These are phyloP conservation scores for Meloidogyne chitwoodi DNA, from an alignment of 1,140 invertebrate species.

Conservation along the genomic window DNA sequence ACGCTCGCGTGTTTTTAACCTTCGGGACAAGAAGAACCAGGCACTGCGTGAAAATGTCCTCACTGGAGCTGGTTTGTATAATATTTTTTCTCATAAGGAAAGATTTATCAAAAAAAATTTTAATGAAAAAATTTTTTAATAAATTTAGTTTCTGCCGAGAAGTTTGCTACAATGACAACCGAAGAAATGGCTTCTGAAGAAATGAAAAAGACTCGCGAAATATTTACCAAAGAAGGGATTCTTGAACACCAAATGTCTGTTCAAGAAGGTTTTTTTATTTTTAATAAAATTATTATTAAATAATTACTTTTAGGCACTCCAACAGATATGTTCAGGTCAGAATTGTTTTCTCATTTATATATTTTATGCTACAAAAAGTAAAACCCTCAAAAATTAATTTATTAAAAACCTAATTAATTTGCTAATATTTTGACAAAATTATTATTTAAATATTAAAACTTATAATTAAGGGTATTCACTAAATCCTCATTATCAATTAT, in stretches of 20 bases:
- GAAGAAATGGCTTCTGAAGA: conserved; percentile 99
- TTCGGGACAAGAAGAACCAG: conserved; percentile 88
- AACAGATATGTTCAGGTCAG: conserved; percentile 66
- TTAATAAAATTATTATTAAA: too few species aligned
- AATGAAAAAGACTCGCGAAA: conserved; percentile 86
- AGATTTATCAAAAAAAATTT: too few species aligned
- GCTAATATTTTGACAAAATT: too few species aligned
- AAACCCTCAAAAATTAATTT: neutral
- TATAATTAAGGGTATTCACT: too few species aligned
- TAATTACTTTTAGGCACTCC: conserved; percentile 70
- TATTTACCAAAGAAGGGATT: conserved; percentile 91
- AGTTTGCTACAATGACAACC: conserved; percentile 87
- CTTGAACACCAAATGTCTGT: conserved; percentile 91
- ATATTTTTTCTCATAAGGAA: too few species aligned
- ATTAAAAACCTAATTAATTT: too few species aligned
- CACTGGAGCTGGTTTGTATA: conserved; percentile 77
- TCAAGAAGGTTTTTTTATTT: conserved; percentile 64
- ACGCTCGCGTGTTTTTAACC: conserved; percentile 70
- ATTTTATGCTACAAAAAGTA: neutral
- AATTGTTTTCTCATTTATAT: neutral
- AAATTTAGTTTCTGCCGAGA: conserved; percentile 72
- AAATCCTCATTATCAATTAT: too few species aligned
- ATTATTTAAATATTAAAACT: too few species aligned
- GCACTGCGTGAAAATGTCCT: conserved; percentile 87
- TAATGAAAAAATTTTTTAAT: neutral